These are phyloP conservation scores for Epizoanthus stellaris DNA, from an alignment of 92 coral and sea anemone species.

Conservation along the genomic window DNA sequence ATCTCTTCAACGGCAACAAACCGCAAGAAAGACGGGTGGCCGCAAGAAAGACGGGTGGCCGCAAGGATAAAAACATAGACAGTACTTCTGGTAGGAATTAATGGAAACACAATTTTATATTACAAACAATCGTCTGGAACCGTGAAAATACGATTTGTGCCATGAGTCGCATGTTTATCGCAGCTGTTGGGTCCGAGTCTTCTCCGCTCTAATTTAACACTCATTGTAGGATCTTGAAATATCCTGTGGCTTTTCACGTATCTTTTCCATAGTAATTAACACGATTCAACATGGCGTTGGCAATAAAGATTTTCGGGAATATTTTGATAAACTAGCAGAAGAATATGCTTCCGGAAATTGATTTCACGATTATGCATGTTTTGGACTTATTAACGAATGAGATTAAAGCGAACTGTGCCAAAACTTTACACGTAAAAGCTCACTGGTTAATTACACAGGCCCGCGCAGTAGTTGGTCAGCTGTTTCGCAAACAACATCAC, in stretches of 20 bases:
- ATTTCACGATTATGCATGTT: constrained; percentile 4
- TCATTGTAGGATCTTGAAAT: constrained; percentile 14
- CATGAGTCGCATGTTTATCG: background rate
- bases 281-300: background rate
- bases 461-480: constrained; percentile 38
- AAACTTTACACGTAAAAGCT: background rate
- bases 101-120: no score
- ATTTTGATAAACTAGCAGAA: constrained; percentile 7
- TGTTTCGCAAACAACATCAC: constrained; percentile 6
- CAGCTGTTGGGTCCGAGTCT: constrained; percentile 16
- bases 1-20: background rate
- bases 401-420: background rate
- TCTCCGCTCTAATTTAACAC: constrained; percentile 19
- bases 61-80: background rate
- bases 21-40: background rate
- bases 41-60: background rate
- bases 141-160: background rate
- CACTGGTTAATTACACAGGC: constrained; percentile 1
- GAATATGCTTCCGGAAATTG: constrained; percentile 17
- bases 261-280: constrained; percentile 41
- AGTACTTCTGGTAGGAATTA: background rate
- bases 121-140: constrained; percentile 8
- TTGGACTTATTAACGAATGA: background rate
- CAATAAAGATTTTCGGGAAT: constrained; percentile 6
- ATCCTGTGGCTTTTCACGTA: constrained; percentile 17